Conservation (phyloP, 2,113 vertebrate genomes). For the Pomatostomus ruficeps region DNA sequence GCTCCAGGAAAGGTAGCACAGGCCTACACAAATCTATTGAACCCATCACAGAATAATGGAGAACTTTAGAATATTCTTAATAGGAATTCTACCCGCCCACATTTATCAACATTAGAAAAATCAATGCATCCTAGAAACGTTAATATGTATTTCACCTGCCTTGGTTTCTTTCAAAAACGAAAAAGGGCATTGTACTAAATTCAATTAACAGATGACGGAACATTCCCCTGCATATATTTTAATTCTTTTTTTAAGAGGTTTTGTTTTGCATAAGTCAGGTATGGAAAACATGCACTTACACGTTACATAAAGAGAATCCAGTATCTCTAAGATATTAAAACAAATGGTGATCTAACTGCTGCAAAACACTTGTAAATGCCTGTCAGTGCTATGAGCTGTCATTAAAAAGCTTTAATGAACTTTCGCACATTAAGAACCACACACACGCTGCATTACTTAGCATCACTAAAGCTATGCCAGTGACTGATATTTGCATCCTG, state of each 20-base stretch:
- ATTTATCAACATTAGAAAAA: constrained; percentile 29
- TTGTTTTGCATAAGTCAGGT: neutral
- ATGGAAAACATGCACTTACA: neutral
- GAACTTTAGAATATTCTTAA: neutral
- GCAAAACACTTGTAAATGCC: neutral
- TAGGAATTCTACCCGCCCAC: neutral
- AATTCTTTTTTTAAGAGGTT: neutral
- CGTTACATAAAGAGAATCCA: neutral
- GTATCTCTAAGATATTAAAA: neutral
- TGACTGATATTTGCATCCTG: neutral
- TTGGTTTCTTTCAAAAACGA: neutral
- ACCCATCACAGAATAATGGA: neutral
- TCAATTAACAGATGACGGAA: neutral
- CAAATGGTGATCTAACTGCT: neutral
- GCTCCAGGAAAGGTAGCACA: neutral
- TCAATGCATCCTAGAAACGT: neutral
- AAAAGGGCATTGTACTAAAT: neutral
- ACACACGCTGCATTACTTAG: neutral
- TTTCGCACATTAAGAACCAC: neutral
- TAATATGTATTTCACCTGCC: neutral
- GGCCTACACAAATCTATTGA: neutral
- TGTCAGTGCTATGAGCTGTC: neutral
- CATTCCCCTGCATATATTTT: neutral
- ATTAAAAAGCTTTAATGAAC: neutral
- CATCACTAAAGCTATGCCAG: neutral